Evolutionary conservation across 2,888 invertebrate genomes (phyloP).

Genomic region (Drosophila robusta): DNA sequence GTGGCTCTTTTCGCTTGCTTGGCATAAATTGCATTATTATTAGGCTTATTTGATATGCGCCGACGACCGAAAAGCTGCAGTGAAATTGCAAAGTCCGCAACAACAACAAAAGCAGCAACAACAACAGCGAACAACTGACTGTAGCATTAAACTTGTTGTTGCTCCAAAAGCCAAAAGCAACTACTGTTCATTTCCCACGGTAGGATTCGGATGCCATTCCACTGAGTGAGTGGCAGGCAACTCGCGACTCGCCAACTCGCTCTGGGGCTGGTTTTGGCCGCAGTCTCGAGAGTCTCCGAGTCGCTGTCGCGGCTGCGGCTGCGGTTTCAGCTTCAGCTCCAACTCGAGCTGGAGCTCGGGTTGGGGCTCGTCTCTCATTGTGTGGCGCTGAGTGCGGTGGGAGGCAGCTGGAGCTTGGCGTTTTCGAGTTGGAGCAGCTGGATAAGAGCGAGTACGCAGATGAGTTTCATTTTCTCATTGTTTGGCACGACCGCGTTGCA

Average conservation of each 20-base stretch:
- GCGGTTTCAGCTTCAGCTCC: not conserved
- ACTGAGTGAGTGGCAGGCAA: conserved; percentile 71
- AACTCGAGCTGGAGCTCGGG: not conserved
- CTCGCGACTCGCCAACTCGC: conserved; percentile 44
- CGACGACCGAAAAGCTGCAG: conserved; percentile 71
- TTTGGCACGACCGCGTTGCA: conserved; percentile 55
- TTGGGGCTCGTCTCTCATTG: conserved; percentile 46
- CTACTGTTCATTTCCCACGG: conserved; percentile 85
- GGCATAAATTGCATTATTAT: conserved; percentile 80
- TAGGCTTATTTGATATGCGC: conserved; percentile 78
- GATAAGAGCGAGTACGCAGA: conserved; percentile 68
- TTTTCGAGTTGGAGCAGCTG: conserved; percentile 29
- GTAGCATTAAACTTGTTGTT: conserved; percentile 68
- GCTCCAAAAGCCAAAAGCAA: conserved; percentile 72
- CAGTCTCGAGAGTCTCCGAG: conserved; percentile 14
- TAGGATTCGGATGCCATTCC: conserved; percentile 81
- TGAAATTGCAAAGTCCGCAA: conserved; percentile 72
- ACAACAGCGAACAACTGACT: conserved; percentile 37
- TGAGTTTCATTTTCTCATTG: conserved; percentile 79
- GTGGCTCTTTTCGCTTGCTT: conserved; percentile 65
- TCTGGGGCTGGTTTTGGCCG: conserved; percentile 30
- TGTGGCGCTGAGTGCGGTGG: conserved; percentile 54
- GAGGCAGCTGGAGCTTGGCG: conserved; percentile 35
- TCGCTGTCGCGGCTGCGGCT: conserved; percentile 6
- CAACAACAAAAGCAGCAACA: conserved; percentile 45